Conservation (phyloP, 1,140 invertebrate genomes). For the Fopius arisanus region DNA sequence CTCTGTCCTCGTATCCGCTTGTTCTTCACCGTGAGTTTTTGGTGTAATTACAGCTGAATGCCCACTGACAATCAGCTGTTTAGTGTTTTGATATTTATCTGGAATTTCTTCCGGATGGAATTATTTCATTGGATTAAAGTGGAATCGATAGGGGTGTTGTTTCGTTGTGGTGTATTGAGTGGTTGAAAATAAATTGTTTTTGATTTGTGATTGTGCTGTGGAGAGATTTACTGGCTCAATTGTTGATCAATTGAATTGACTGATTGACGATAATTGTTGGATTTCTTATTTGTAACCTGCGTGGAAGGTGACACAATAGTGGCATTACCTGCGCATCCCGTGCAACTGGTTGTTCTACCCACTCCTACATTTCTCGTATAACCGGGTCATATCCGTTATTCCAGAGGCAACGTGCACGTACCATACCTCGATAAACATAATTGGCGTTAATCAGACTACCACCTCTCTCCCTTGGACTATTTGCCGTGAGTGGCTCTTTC, state of each 20-base stretch:
- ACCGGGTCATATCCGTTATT: conserved; percentile 28
- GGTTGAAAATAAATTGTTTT: background rate
- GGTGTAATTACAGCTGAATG: background rate
- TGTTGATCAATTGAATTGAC: background rate
- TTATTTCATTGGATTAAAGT: too few species aligned
- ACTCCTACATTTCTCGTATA: conserved; percentile 6
- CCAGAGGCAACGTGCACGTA: conserved; percentile 24
- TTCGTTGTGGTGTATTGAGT: background rate
- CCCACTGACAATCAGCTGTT: too few species aligned
- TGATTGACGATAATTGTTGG: too few species aligned
- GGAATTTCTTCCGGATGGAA: too few species aligned
- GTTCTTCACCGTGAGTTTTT: background rate
- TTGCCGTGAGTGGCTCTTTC: background rate
- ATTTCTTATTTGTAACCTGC: conserved; percentile 22
- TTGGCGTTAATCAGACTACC: conserved; percentile 27
- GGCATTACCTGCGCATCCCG: conserved; percentile 33
- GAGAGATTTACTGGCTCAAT: background rate
- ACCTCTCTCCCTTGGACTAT: background rate
- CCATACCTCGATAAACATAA: conserved; percentile 29
- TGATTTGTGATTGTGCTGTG: background rate
- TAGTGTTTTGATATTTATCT: too few species aligned
- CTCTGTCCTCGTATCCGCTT: conserved; percentile 27
- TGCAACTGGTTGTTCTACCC: conserved; percentile 42
- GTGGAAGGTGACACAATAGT: conserved; percentile 20
- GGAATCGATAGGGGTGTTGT: background rate